Conservation (phyloP, 53 echinoderm and acorn worm species). For the Echinometra lucunter region DNA sequence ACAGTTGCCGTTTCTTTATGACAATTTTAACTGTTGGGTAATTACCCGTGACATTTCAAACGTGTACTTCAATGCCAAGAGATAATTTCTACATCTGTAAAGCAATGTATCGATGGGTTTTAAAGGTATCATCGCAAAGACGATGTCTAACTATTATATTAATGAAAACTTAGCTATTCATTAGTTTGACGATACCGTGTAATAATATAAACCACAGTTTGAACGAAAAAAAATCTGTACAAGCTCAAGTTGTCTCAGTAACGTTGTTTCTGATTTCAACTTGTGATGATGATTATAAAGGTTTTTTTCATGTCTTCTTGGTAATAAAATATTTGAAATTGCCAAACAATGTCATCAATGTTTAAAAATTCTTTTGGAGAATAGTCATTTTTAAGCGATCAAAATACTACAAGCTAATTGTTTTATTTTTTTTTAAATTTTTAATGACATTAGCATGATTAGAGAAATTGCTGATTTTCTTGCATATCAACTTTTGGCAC, state of each 20-base stretch:
- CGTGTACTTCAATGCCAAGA: neutral
- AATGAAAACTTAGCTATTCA: neutral
- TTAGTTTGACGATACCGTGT: neutral
- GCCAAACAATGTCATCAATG: neutral
- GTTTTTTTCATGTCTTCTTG: neutral
- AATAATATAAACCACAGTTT: no score
- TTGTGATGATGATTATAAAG: no score
- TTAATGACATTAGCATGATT: no score
- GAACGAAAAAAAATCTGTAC: no score
- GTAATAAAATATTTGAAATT: neutral
- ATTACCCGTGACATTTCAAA: conserved; percentile 43
- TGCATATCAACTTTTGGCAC: no score
- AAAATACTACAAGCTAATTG: no score
- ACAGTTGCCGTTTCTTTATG: conserved; percentile 44
- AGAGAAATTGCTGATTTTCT: no score
- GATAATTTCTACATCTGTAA: conserved; percentile 33
- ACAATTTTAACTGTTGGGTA: conserved; percentile 33
- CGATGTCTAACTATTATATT: neutral
- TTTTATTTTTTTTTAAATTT: no score
- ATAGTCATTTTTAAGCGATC: no score
- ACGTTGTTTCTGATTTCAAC: no score
- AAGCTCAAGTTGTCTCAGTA: no score
- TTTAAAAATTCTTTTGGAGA: no score
- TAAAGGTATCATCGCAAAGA: neutral
- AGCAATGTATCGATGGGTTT: neutral